A percentile compares a stretch with the other conserved stretches of the same genome.
Conservation (phyloP, 2,113 vertebrate species). For the Heliornis fulica region DNA sequence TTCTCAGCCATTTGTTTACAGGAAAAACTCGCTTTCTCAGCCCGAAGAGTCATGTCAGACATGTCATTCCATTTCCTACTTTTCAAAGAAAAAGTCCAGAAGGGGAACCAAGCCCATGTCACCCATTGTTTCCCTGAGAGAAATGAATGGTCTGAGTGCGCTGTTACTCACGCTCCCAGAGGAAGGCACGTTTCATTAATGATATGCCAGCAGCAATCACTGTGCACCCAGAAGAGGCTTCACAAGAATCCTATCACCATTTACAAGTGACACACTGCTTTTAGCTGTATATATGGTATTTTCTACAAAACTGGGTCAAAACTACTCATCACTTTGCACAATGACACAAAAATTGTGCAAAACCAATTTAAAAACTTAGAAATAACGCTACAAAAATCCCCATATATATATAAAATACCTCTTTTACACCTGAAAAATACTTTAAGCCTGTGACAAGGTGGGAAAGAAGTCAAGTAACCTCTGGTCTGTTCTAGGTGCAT, state of each 20-base stretch:
- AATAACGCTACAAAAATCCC: not conserved
- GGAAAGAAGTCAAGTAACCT: not conserved
- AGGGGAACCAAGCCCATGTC: not conserved
- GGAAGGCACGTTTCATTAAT: not conserved
- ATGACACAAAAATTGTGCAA: not conserved
- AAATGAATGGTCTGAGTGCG: not conserved
- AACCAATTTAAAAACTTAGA: not conserved
- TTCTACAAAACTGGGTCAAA: not conserved
- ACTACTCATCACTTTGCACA: not conserved
- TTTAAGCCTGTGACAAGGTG: not conserved
- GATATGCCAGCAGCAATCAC: not conserved
- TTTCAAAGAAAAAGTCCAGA: not conserved
- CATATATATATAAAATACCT: not conserved
- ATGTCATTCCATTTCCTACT: not conserved
- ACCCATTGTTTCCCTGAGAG: not conserved
- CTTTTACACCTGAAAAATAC: not conserved
- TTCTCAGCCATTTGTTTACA: not conserved
- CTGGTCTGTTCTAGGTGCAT: fast-evolving
- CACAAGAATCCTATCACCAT: not conserved
- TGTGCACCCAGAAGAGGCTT: not conserved
- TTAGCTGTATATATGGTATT: not conserved
- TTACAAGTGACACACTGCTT: not conserved
- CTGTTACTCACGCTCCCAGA: not conserved
- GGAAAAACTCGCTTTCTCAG: not conserved
- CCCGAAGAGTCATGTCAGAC: not conserved